A percentile compares a stretch with the other conserved stretches of the same genome.
These are phyloP conservation scores for Microtus montanus DNA, from an alignment of 2,113 vertebrate species.

Conservation along the genomic window DNA sequence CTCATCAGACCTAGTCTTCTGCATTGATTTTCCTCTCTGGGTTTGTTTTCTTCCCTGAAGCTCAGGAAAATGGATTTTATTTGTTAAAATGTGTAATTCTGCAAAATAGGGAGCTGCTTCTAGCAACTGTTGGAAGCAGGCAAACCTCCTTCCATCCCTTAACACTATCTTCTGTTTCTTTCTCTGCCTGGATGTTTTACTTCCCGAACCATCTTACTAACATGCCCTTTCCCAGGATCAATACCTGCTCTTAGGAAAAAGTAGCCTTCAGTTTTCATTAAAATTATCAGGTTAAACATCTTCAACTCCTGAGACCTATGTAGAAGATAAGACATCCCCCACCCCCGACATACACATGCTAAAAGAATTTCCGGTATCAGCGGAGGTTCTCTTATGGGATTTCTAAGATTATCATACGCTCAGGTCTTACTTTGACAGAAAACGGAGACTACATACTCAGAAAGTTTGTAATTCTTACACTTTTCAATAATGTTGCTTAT, in stretches of 20 bases:
- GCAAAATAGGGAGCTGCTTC: not conserved
- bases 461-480: not conserved
- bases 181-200: not conserved
- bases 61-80: not conserved
- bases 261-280: not conserved
- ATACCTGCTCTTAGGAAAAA: not conserved
- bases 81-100: not conserved
- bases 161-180: not conserved
- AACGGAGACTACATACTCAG: not conserved
- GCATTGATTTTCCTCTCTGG: not conserved
- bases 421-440: not conserved
- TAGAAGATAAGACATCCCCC: not conserved
- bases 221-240: not conserved
- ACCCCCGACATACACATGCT: not conserved
- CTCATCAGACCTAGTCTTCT: too few relatives aligned
- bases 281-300: not conserved
- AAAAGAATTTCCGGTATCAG: not conserved
- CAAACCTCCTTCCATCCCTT: not conserved
- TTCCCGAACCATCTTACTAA: not conserved
- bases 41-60: not conserved
- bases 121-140: not conserved
- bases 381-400: not conserved
- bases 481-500: constrained; percentile 9
- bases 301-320: not conserved
- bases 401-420: not conserved